These are phyloP conservation scores for Mirza zaza DNA, from an alignment of 2,113 vertebrate genomes.

Conservation along the genomic window DNA sequence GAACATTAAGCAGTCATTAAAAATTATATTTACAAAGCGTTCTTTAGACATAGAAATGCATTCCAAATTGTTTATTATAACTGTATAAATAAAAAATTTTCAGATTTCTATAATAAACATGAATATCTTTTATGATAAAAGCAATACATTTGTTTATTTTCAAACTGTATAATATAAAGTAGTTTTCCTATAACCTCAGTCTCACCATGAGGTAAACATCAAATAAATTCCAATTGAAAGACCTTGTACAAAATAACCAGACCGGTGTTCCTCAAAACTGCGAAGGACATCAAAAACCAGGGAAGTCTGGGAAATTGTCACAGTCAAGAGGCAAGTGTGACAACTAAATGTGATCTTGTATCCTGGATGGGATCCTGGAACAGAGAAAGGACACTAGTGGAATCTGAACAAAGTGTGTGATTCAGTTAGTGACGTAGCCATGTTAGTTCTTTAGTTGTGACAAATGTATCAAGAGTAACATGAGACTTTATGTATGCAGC, in stretches of 20 bases:
- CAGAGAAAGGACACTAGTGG: background rate
- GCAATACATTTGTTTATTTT: background rate
- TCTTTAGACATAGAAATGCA: background rate
- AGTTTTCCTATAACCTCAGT: background rate
- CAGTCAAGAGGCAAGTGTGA: background rate
- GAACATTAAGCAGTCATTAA: slow-evolving; percentile 6
- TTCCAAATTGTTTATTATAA: background rate
- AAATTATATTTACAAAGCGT: background rate
- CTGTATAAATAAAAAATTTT: background rate
- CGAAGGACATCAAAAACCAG: background rate
- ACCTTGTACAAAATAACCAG: background rate
- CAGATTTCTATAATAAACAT: background rate
- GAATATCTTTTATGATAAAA: slow-evolving; percentile 1
- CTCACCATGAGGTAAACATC: background rate
- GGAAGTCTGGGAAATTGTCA: background rate
- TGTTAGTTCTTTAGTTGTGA: background rate
- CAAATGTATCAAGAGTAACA: background rate
- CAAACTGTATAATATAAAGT: background rate
- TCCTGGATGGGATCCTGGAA: background rate
- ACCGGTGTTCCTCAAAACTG: background rate
- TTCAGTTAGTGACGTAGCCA: background rate
- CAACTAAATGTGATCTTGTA: no score
- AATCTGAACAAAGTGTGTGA: background rate
- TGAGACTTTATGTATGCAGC: background rate
- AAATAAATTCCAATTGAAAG: background rate